Conservation (phyloP, 2,888 invertebrate species). For the Scrobipalpa costella region DNA sequence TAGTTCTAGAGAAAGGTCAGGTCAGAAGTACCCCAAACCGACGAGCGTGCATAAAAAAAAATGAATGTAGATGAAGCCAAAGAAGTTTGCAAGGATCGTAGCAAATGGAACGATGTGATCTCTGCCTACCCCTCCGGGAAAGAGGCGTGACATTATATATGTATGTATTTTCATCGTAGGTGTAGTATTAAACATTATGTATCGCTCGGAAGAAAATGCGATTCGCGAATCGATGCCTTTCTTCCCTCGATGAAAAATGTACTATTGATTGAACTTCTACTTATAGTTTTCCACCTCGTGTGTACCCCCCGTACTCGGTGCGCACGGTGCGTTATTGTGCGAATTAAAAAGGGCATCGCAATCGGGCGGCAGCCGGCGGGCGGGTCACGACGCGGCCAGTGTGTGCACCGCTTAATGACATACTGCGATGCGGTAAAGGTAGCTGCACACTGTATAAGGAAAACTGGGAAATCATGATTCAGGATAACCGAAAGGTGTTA, state of each 20-base stretch:
- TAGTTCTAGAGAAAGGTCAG: too few relatives aligned
- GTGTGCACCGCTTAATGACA: conserved; percentile 43
- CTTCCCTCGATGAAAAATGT: neutral
- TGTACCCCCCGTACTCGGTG: conserved; percentile 31
- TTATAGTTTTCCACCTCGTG: conserved; percentile 35
- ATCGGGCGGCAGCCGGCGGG: conserved; percentile 51
- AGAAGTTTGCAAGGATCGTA: too few relatives aligned
- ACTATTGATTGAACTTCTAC: neutral
- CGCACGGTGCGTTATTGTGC: conserved; percentile 64
- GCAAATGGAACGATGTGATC: too few relatives aligned
- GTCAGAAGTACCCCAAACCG: too few relatives aligned
- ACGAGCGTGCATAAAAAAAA: too few relatives aligned
- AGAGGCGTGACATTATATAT: too few relatives aligned
- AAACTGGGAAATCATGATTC: neutral
- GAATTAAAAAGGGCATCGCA: conserved; percentile 64
- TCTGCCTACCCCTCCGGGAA: too few relatives aligned
- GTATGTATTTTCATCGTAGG: too few relatives aligned
- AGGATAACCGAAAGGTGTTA: neutral
- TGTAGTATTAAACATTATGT: too few relatives aligned
- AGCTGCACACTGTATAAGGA: neutral
- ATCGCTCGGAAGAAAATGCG: too few relatives aligned
- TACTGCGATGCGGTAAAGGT: conserved; percentile 15
- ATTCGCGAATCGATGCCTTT: neutral
- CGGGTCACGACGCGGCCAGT: conserved; percentile 50
- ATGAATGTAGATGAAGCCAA: too few relatives aligned